phyloP scores from a whole-genome alignment of 2,888 invertebrate species.

The Spodoptera littoralis region DNA sequence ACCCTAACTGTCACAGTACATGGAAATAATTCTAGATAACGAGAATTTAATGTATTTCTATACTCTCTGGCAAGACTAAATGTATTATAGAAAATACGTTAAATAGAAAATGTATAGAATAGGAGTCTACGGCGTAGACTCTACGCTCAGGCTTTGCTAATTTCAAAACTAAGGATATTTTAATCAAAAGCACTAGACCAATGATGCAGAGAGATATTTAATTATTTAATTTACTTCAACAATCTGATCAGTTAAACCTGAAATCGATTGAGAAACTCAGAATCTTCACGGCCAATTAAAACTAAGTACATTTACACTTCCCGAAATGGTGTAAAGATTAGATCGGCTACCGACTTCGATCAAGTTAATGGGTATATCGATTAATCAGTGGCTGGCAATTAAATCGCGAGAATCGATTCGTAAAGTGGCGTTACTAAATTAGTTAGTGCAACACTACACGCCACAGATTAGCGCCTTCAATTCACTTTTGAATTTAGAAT shows the following conservation, averaged over 20 bases:
- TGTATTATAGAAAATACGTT: neutral
- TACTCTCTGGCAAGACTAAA: neutral
- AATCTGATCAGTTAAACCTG: neutral
- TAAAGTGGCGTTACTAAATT: slow-evolving; percentile 78
- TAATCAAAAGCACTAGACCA: too few species aligned
- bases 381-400: slow-evolving; percentile 74
- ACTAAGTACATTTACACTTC: slow-evolving; percentile 53
- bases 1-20: slow-evolving; percentile 20
- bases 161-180: too few species aligned
- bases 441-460: slow-evolving; percentile 62
- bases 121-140: too few species aligned
- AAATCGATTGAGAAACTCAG: slow-evolving; percentile 16
- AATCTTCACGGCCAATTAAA: slow-evolving; percentile 57
- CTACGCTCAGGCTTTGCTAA: too few species aligned
- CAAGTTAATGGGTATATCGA: slow-evolving; percentile 65
- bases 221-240: neutral
- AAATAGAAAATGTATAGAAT: too few species aligned
- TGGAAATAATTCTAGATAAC: slow-evolving; percentile 25
- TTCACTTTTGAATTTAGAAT: slow-evolving; percentile 23
- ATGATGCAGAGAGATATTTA: neutral
- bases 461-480: slow-evolving; percentile 34
- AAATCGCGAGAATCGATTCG: slow-evolving; percentile 80
- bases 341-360: slow-evolving; percentile 73
- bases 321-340: slow-evolving; percentile 68
- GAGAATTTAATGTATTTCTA: slow-evolving; percentile 1